Evolutionary conservation across 2,888 invertebrate species (phyloP).

Genomic region (Koerneria pararmatus): DNA sequence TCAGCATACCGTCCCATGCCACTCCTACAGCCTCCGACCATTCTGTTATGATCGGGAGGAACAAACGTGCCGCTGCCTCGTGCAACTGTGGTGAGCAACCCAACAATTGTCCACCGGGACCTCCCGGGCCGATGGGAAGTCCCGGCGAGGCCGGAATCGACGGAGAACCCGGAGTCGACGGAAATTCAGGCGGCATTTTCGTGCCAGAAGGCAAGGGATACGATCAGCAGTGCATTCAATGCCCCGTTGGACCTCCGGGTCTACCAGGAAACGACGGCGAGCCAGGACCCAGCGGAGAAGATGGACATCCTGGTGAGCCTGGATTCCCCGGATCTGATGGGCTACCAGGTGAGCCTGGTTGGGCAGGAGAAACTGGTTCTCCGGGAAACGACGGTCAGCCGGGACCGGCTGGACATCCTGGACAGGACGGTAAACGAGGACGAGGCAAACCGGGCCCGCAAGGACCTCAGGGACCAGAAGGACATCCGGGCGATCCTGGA

Average conservation of each 20-base stretch:
- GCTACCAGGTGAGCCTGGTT: slow-evolving; percentile 7
- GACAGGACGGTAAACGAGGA: slow-evolving; percentile 17
- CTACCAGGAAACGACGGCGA: slow-evolving; percentile 7
- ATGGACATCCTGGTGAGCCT: slow-evolving; percentile 10
- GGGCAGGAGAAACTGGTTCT: slow-evolving; percentile 19
- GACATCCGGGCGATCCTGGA: slow-evolving; percentile 14
- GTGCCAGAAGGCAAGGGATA: slow-evolving; percentile 17
- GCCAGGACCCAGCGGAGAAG: too few species aligned
- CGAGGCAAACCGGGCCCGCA: slow-evolving; percentile 18
- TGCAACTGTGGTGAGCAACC: slow-evolving; percentile 26
- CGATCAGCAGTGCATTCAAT: slow-evolving; percentile 11
- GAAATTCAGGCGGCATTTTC: slow-evolving; percentile 17
- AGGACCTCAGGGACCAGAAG: slow-evolving; percentile 19
- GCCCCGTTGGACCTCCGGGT: slow-evolving; percentile 22
- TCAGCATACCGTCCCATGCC: slow-evolving; percentile 1
- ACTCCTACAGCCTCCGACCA: not conserved
- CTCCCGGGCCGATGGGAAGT: slow-evolving; percentile 25
- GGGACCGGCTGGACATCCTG: slow-evolving; percentile 10
- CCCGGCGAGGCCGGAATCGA: slow-evolving; percentile 32
- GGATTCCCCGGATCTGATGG: slow-evolving; percentile 19
- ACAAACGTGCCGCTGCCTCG: not conserved
- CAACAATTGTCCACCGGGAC: slow-evolving; percentile 27
- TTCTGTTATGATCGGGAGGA: too few species aligned
- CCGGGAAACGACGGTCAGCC: slow-evolving; percentile 10
- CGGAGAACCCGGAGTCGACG: slow-evolving; percentile 25